These are phyloP conservation scores for Thamnophis elegans DNA, from an alignment of 2,797 vertebrate species.

Conservation along the genomic window DNA sequence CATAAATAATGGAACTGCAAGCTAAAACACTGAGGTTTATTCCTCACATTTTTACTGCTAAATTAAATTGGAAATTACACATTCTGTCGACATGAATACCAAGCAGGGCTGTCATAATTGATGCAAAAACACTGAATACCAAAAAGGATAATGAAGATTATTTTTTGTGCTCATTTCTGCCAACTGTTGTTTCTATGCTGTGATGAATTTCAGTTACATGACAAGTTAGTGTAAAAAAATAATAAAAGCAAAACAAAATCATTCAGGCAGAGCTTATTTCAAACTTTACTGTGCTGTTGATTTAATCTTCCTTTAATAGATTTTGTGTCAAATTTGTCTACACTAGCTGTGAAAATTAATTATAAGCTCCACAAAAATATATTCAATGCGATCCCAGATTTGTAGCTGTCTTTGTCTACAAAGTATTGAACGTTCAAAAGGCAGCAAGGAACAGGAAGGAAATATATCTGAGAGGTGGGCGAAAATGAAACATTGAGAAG, in stretches of 20 bases:
- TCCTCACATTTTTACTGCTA: slow-evolving; percentile 36
- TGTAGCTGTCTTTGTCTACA: slow-evolving; percentile 13
- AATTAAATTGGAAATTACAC: slow-evolving; percentile 43
- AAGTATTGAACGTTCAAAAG: background rate
- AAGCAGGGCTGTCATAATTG: slow-evolving; percentile 54
- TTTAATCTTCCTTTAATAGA: slow-evolving; percentile 54
- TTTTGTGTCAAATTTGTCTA: slow-evolving; percentile 56
- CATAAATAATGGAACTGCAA: slow-evolving; percentile 20
- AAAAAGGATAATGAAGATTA: slow-evolving; percentile 33
- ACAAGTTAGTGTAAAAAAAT: slow-evolving; percentile 43
- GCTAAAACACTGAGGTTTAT: slow-evolving; percentile 18
- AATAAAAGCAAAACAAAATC: background rate
- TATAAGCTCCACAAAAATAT: slow-evolving; percentile 37
- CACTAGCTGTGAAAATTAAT: slow-evolving; percentile 54
- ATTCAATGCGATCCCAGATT: slow-evolving; percentile 45
- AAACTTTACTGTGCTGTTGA: slow-evolving; percentile 38
- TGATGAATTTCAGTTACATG: slow-evolving; percentile 43
- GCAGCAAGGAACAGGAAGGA: background rate
- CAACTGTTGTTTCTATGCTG: slow-evolving; percentile 36
- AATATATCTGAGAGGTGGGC: background rate
- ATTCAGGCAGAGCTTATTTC: slow-evolving; percentile 35
- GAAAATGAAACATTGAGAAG: background rate
- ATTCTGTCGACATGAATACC: slow-evolving; percentile 26
- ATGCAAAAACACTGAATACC: slow-evolving; percentile 51
- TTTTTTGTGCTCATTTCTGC: slow-evolving; percentile 36